Base-by-base conservation (phyloP, 2,113 vertebrate species). In the Platichthys flesus region DNA sequence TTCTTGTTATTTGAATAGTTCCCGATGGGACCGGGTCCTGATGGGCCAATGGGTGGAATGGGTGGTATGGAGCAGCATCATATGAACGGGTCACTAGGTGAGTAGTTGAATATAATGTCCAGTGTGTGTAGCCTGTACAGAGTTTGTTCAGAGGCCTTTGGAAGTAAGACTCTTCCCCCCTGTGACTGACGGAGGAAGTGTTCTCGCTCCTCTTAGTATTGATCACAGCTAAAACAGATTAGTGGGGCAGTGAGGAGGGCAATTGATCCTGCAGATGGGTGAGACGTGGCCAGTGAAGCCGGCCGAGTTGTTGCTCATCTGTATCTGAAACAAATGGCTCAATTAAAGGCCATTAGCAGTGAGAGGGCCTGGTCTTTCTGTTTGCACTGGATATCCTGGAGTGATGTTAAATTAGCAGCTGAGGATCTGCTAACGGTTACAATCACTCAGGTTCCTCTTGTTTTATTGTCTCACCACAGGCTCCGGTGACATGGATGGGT, bases 41-140 rank as follows among this genome's bases (percentile, higher is more conserved):
- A 96, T 64, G 96, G 95, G 20, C 95, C 96, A 10, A 94, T 97
- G 95, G 95, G 96, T 5, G 95, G 94, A 62, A 94, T 98, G 95
- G 93, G 94, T 14, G 89, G 94, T 0, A 94, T 96, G 95, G 96
- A 98, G 85, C 95, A 96, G 40, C 96, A 98, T 84, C 96, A 96
- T 88, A 95, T 97, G 95, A 98, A 98, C 20, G 96, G 97, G 90
- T 96, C 97, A 66, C 90, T 97, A 95, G 96, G 97, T 97, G 83
- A 82, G 91, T 70, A 40, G n/a, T 15, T 24, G 60, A 45, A 74
- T 4, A 60, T 4, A 5, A 9, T 24, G 40, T 47, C 9, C 59
- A 65, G n/a, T 37, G 40, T 51, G 49, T 51, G 49, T 51, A 18
- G 49, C 35, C 49, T 8, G 18, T 51, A 7, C 35, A 9, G 35